Evolutionary conservation across 2,888 invertebrate species (phyloP), one percentile per base, ranked within the genome.

Genomic region (Dexiosoma caninum): DNA sequence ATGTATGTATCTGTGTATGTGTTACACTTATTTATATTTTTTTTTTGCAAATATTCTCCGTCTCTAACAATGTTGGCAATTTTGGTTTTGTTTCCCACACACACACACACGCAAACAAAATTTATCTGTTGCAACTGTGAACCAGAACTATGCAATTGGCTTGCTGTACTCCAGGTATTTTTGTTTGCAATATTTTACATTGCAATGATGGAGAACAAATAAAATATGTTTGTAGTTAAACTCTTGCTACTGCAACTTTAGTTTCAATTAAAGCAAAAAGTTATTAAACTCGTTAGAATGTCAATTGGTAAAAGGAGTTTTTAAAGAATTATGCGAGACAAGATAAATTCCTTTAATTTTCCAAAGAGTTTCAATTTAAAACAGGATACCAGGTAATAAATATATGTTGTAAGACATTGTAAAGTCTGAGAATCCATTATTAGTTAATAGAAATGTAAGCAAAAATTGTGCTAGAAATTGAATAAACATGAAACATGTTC

Each of bases 241-340:
- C 42, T 72, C 32, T n/a, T 57, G 9, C n/a, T n/a, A n/a, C 9
- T 35, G 32, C 6, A 12, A 10, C 10, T 53, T n/a, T 27, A 35
- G 7, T 32, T 64, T 12, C 3, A 9, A 23, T 7, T 9, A 14
- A 23, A 21, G 19, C 1, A 35, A 35, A 51, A 2, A 12, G 23
- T 46, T 66, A 62, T 69, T 69, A 53, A 53, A 69, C 27, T 32
- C 40, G 42, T 59, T 53, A 32, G 37, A 75, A 64, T 60, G 75
- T 37, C 57, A 70, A 53, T n/a, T 46, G 7, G n/a, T 6, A 8
- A 30, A 10, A 37, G 6, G 0, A 19, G n/a, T 5, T 32, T 69
- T 51, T 16, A 40, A 35, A 23, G 46, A 75, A 53, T 80, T 71
- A 66, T 80, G 59, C 32, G 42, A 10, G 16, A 44, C 9, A 51